phyloP scores from a whole-genome alignment of 92 coral and sea anemone species.

The Epizoanthus rinbou region DNA sequence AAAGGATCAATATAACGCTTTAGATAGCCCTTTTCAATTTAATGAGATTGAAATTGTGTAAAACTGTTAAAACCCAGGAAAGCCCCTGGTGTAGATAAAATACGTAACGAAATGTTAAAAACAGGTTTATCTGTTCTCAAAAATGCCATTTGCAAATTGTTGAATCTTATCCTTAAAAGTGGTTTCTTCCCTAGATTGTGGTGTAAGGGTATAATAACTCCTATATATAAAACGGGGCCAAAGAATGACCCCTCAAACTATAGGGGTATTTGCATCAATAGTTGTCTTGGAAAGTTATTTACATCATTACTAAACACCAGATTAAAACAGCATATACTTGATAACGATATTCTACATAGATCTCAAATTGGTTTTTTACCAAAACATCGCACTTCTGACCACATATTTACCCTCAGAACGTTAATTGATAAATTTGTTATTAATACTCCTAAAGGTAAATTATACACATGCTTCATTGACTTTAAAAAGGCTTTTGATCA shows the following conservation, averaged over 20 bases:
- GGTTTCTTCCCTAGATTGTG: conserved; percentile 1
- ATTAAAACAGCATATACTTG: conserved; percentile 3
- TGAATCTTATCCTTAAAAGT: conserved; percentile 5
- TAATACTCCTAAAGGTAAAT: conserved; percentile 26
- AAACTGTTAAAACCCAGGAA: conserved; percentile 5
- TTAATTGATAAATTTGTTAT: conserved; percentile 49
- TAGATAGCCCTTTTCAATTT: neutral
- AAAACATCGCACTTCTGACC: conserved; percentile 39
- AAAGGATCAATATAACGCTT: neutral
- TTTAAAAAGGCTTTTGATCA: conserved; percentile 54
- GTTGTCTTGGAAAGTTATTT: conserved; percentile 52
- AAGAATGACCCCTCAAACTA: conserved; percentile 38
- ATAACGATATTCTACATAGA: conserved; percentile 36
- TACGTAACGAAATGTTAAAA: conserved; percentile 10
- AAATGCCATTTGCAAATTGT: neutral
- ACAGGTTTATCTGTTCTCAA: neutral
- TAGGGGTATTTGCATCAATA: conserved; percentile 47
- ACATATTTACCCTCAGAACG: conserved; percentile 40
- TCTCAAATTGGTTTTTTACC: conserved; percentile 51
- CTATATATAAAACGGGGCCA: conserved; percentile 16
- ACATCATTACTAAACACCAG: conserved; percentile 31
- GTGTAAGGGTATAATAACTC: conserved; percentile 27
- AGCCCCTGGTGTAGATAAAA: neutral
- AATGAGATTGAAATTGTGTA: neutral
- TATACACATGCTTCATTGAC: conserved; percentile 50